Percentiles rank a stretch among this genome's conserved stretches.
Evolutionary conservation across 2,888 invertebrate species (phyloP).

Genomic region (Chaetoderma sp.): DNA sequence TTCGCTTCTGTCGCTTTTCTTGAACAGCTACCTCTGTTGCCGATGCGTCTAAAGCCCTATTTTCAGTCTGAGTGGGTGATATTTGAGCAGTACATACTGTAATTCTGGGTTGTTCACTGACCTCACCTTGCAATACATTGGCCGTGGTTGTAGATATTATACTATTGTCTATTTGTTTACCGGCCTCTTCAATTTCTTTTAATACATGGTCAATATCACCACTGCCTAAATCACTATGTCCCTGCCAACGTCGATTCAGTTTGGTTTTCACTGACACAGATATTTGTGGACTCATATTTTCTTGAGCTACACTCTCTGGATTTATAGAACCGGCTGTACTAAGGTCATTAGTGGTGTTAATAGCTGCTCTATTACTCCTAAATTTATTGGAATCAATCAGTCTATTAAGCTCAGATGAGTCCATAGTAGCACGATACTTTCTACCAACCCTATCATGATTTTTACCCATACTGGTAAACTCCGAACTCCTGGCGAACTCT

Average conservation of each 20-base stretch:
- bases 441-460: too few relatives aligned
- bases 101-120: neutral
- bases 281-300: too few relatives aligned
- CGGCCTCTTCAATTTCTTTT: conserved; percentile 58
- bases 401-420: too few relatives aligned
- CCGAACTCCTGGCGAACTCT: too few relatives aligned
- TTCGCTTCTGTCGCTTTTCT: conserved; percentile 45
- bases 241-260: conserved; percentile 47
- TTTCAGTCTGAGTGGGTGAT: neutral
- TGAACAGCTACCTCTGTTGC: conserved; percentile 1
- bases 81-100: neutral
- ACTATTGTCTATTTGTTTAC: conserved; percentile 50
- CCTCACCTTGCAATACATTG: neutral
- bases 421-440: too few relatives aligned
- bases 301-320: too few relatives aligned
- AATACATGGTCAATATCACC: conserved; percentile 60
- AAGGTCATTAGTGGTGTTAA: too few relatives aligned
- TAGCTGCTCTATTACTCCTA: too few relatives aligned
- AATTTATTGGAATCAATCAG: too few relatives aligned
- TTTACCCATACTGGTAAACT: too few relatives aligned
- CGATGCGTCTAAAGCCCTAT: neutral
- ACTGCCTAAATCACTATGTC: conserved; percentile 46
- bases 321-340: too few relatives aligned
- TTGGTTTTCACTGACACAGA: conserved; percentile 48
- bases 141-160: neutral